Percentiles rank a stretch among this genome's conserved stretches.
These are phyloP conservation scores for Drosophila paramelanica DNA, from an alignment of 2,888 invertebrate species.

Conservation along the genomic window DNA sequence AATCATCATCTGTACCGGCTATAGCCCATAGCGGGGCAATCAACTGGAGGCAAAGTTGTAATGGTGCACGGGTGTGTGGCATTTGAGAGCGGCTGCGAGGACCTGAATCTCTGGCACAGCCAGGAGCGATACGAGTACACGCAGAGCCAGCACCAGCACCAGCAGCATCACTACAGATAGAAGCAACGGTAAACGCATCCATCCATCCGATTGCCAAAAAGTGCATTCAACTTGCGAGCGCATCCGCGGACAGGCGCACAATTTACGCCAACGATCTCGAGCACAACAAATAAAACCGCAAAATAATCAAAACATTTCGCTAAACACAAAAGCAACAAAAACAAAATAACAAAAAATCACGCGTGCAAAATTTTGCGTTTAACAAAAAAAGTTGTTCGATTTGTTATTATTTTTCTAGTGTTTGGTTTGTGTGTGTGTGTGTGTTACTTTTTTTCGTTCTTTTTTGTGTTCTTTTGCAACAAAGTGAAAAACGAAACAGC, in stretches of 20 bases:
- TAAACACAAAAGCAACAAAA: constrained; percentile 16
- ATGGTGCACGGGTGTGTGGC: constrained; percentile 57
- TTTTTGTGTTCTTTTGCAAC: constrained; percentile 20
- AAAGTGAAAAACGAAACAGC: constrained; percentile 23
- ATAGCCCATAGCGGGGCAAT: background rate
- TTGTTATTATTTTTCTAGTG: constrained; percentile 44
- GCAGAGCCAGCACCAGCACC: constrained; percentile 64
- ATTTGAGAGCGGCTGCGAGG: constrained; percentile 55
- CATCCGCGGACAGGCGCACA: constrained; percentile 9
- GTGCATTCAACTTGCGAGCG: constrained; percentile 67
- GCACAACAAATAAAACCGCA: constrained; percentile 31
- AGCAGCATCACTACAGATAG: constrained; percentile 10
- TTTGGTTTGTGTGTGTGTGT: constrained; percentile 2
- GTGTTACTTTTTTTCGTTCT: constrained; percentile 9
- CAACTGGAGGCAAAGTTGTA: constrained; percentile 45
- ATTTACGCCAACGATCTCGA: constrained; percentile 51
- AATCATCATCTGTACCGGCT: background rate
- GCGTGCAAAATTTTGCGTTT: constrained; percentile 47
- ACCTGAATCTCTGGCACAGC: constrained; percentile 42
- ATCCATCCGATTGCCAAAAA: constrained; percentile 23
- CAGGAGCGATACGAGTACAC: constrained; percentile 68
- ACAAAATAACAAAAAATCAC: constrained; percentile 14
- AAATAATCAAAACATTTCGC: constrained; percentile 50
- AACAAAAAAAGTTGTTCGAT: constrained; percentile 29
- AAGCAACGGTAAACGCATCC: constrained; percentile 9